These are phyloP conservation scores for Drosophila equinoxialis DNA, from an alignment of 1,140 invertebrate species.

Conservation along the genomic window DNA sequence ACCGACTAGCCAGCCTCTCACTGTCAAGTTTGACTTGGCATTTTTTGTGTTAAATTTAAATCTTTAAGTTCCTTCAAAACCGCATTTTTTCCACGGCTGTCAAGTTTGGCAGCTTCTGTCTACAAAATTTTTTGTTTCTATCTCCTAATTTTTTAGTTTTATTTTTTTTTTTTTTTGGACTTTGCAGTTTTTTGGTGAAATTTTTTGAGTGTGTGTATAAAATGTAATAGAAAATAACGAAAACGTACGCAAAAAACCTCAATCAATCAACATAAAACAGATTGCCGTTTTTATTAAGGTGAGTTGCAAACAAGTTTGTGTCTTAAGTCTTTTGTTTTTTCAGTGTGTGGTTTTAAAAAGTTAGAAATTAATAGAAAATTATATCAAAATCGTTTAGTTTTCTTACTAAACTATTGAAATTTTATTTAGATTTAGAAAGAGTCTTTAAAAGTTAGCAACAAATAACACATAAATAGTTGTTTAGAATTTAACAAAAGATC, in stretches of 20 bases:
- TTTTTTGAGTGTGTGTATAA: conserved; percentile 49
- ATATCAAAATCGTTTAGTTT: too few species aligned
- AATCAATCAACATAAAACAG: conserved; percentile 49
- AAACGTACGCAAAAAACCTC: conserved; percentile 16
- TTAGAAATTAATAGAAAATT: too few species aligned
- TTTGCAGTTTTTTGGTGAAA: conserved; percentile 66
- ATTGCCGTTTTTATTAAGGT: conserved; percentile 42
- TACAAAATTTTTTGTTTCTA: not conserved
- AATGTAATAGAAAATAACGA: conserved; percentile 67
- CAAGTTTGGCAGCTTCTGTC: conserved; percentile 23
- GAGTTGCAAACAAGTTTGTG: conserved; percentile 36
- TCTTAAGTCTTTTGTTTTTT: conserved; percentile 14
- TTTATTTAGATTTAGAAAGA: too few species aligned
- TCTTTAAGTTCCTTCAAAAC: conserved; percentile 70
- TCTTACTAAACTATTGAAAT: too few species aligned
- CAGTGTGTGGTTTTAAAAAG: too few species aligned
- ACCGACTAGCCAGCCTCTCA: conserved; percentile 18
- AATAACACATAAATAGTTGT: too few species aligned
- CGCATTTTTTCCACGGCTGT: conserved; percentile 51
- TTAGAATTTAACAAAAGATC: too few species aligned
- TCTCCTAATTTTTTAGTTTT: conserved; percentile 44
- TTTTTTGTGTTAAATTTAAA: conserved; percentile 69
- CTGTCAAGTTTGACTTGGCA: conserved; percentile 47
- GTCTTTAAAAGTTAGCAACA: too few species aligned
- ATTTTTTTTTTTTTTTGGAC: conserved; percentile 19